These are phyloP conservation scores for Picathartes gymnocephalus DNA, from an alignment of 2,113 vertebrate species.

Conservation along the genomic window DNA sequence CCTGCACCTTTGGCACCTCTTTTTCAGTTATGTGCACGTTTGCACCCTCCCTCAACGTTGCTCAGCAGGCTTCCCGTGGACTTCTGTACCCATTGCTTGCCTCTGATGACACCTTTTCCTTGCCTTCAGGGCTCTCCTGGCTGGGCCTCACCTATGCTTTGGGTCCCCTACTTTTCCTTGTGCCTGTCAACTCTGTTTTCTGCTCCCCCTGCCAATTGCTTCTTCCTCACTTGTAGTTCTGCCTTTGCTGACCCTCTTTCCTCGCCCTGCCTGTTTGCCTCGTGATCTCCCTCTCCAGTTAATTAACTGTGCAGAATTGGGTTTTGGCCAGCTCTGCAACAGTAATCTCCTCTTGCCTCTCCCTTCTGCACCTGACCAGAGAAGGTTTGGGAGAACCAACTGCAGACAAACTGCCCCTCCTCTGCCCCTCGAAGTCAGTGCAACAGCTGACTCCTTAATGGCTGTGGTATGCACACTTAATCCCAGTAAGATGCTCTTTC, in stretches of 20 bases:
- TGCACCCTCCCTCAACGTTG: neutral
- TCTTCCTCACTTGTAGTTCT: neutral
- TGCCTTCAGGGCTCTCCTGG: neutral
- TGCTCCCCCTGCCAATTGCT: neutral
- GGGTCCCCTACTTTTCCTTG: neutral
- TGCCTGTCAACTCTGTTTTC: neutral
- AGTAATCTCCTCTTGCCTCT: constrained; percentile 36
- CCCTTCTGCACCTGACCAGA: constrained; percentile 53
- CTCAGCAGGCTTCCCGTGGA: neutral
- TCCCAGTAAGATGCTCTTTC: constrained; percentile 55
- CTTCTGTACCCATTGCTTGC: neutral
- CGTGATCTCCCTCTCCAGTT: constrained; percentile 24
- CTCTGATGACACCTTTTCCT: neutral
- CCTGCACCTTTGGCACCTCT: neutral
- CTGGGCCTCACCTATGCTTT: neutral
- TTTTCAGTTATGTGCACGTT: neutral
- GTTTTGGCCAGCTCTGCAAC: constrained; percentile 36
- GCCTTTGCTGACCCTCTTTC: neutral
- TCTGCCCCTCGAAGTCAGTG: constrained; percentile 1
- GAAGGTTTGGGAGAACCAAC: constrained; percentile 32
- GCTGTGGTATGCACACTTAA: constrained; percentile 48
- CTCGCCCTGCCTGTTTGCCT: constrained; percentile 30
- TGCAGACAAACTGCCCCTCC: neutral
- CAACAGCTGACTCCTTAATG: constrained; percentile 45
- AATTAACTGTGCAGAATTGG: constrained; percentile 49